A percentile compares a stretch with the other conserved stretches of the same genome.
Evolutionary conservation across 1,140 invertebrate genomes (phyloP).

Genomic region (Brachionus paranguensis): DNA sequence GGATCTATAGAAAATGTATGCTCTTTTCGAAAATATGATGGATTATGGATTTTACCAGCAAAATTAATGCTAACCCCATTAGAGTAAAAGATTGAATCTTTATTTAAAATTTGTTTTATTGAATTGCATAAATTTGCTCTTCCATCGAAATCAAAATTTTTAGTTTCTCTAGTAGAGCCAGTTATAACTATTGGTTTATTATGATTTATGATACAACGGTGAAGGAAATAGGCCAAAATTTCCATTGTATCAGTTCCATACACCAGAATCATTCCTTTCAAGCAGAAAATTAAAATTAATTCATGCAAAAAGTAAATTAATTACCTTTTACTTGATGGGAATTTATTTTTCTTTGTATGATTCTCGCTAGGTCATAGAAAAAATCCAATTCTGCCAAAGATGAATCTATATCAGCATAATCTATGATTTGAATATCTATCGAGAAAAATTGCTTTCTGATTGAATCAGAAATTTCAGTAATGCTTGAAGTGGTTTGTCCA

Average conservation of each 20-base stretch:
- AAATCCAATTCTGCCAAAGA: not conserved
- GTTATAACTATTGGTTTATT: slow-evolving; percentile 8
- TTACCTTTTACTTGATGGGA: not conserved
- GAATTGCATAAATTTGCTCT: not conserved
- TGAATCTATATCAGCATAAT: slow-evolving; percentile 1
- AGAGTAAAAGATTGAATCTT: not conserved
- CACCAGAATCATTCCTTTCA: not conserved
- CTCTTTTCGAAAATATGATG: slow-evolving; percentile 16
- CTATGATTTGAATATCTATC: not conserved
- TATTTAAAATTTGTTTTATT: slow-evolving; percentile 30
- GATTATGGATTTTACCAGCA: slow-evolving; percentile 23
- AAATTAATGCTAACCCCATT: slow-evolving; percentile 15
- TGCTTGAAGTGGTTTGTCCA: not conserved
- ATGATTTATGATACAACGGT: not conserved
- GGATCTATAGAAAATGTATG: slow-evolving; percentile 24
- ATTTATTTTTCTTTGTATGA: not conserved
- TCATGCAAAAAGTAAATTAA: not conserved
- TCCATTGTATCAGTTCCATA: slow-evolving; percentile 20
- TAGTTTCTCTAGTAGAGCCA: not conserved
- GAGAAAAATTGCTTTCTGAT: not conserved
- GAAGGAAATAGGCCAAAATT: slow-evolving; percentile 2
- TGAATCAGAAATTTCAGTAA: not conserved
- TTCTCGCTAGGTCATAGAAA: not conserved
- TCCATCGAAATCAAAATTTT: not conserved
- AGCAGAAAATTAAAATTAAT: not conserved